Evolutionary conservation across 2,888 invertebrate species (phyloP), one percentile per base, ranked within the genome.

Genomic region (Amphimallon solstitiale): DNA sequence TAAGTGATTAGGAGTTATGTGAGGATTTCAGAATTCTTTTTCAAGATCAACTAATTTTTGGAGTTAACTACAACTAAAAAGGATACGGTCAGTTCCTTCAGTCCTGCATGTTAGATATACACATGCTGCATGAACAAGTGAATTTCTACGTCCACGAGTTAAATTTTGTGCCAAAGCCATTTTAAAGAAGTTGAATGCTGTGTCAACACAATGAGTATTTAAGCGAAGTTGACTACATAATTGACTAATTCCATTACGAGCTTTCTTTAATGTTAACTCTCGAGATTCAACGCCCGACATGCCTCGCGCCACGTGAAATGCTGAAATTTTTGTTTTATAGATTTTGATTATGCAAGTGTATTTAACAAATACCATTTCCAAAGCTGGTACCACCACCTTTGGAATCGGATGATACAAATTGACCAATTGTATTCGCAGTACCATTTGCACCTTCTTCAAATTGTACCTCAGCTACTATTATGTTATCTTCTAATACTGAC

Each of bases 31-130:
- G n/a, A n/a, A n/a, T n/a, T n/a, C n/a, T n/a, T n/a, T n/a, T n/a
- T n/a, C n/a, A n/a, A n/a, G n/a, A n/a, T n/a, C n/a, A n/a, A 5
- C 12, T 1, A 38, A 45, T 35, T 5, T 37, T 54, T 35, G 19
- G 15, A 37, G 12, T 40, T 10, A 38, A 12, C n/a, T 38, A 12
- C 12, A 15, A 37, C 17, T n/a, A 6, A 67, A 86, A 87, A 91
- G 87, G 89, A 89, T 92, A 94, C 94, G 97, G 72, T 95, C 91
- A 66, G 97, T 97, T 74, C 93, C 94, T 83, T 98, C 97, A 1
- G 94, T 93, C 70, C 98, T 87, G 77, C 98, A 98, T 0, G 97
- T 97, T 79, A 99, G 92, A 79, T 99, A 99, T 1, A 99, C 92
- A 82, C 98, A 99, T 21, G 98, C 97, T 34, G 98, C 98, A 78